Base-by-base conservation (phyloP, 2,797 vertebrate genomes). In the Anolis apletophallus region DNA sequence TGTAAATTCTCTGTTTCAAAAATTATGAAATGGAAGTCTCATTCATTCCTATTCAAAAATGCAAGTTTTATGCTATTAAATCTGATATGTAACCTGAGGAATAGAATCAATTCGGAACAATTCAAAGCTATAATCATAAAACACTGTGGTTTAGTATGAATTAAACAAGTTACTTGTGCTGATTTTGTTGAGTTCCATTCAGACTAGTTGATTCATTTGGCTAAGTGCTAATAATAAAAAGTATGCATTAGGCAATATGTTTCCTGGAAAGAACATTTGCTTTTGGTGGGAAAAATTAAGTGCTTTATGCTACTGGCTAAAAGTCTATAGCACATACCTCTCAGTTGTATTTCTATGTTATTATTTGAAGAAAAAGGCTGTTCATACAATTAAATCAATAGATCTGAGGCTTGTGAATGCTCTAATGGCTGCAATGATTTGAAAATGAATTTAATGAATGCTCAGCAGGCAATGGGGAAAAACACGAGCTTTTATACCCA, bases 371-470 rank as follows among this genome's bases (percentile, higher is more conserved):
- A 90, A 64, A 29, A 87, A 16, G 78, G 80, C 87, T 88, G 90
- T 80, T 94, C 93, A 90, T 91, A 91, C 71, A 89, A 87, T 89
- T 89, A 92, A 93, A 94, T 92, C 93, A 91, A 94, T 94, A 93
- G 78, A 94, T 88, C 89, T 91, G 91, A 93, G 92, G 85, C 82
- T 88, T 87, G 79, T n/a, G 55, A 93, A 83, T 87, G 91, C 87
- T 91, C 68, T 92, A 93, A 94, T 89, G 85, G 87, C 83, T 91
- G 90, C 71, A 88, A 91, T 92, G 91, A 93, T 90, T 94, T 94
- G 90, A 88, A 94, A 94, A 78, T 91, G 82, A 87, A 90, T 93
- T 93, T 95, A 95, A 95, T 93, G 93, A 95, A 93, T 67, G 79
- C 91, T 94, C 93, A 94, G 92, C 89, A 90, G 88, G 93, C 86